Conservation (phyloP, 2,888 invertebrate genomes). For the Hirtodrosophila duncani region DNA sequence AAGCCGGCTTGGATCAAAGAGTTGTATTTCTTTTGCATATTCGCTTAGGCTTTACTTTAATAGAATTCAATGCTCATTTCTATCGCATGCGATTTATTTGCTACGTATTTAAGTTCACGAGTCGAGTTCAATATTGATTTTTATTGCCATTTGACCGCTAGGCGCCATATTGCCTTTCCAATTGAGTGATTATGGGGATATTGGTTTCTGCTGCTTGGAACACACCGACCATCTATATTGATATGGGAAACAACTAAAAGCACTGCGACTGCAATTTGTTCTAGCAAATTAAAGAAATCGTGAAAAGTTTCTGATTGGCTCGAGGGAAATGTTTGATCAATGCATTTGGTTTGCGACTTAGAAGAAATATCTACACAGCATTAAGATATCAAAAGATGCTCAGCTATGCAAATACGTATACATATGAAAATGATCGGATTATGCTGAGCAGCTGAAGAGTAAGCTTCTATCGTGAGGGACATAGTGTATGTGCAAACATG, state of each 20-base stretch:
- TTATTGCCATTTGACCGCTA: slow-evolving; percentile 75
- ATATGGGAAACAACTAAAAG: slow-evolving; percentile 48
- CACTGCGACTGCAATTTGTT: slow-evolving; percentile 12
- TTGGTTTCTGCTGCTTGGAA: slow-evolving; percentile 13
- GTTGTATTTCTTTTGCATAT: slow-evolving; percentile 52
- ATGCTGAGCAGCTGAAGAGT: too few species aligned
- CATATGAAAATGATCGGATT: too few species aligned
- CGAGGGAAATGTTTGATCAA: slow-evolving; percentile 1
- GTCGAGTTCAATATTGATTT: slow-evolving; percentile 68
- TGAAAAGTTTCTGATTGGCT: slow-evolving; percentile 17
- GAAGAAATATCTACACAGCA: not conserved
- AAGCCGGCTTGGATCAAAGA: slow-evolving; percentile 69
- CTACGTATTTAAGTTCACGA: slow-evolving; percentile 66
- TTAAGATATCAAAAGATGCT: not conserved
- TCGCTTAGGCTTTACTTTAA: slow-evolving; percentile 58
- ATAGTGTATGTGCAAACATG: too few species aligned
- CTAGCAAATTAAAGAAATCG: slow-evolving; percentile 5
- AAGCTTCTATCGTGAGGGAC: too few species aligned
- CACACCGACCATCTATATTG: slow-evolving; percentile 31
- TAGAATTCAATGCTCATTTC: slow-evolving; percentile 77
- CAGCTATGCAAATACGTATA: too few species aligned
- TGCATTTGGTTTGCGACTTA: too few species aligned
- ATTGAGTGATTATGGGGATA: slow-evolving; percentile 66
- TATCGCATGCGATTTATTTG: slow-evolving; percentile 76
- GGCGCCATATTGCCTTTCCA: slow-evolving; percentile 73